Evolutionary conservation across 2,113 vertebrate species (phyloP), one percentile per base, ranked within the genome.

Genomic region (cat (Felis catus)): DNA sequence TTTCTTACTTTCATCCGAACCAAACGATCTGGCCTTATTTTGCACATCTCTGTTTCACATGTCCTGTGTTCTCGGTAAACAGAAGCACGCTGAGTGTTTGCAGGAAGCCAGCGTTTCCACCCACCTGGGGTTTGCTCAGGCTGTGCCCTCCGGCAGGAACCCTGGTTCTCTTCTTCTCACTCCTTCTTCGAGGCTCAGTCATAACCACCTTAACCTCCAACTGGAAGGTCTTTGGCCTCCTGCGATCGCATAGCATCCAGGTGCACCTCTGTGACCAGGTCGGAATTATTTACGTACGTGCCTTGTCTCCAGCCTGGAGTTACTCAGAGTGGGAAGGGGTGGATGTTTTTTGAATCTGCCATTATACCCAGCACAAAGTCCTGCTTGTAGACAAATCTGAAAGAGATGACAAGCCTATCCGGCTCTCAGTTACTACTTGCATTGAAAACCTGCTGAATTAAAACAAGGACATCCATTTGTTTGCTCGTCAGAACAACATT

Each of bases 371-470:
- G 71, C 18, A 4, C 8, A 4, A 13, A 29, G 85, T 48, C 83
- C 27, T 70, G 16, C 3, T 1, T 11, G 0, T 12, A 31, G 71
- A 18, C 63, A 41, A 15, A 74, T 45, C 25, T 36, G 36, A 89
- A 81, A 73, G 89, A 55, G 76, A 89, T 71, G 71, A 55, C 71
- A 73, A 14, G 48, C 65, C n/a, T 45, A 27, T 27, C 12, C 25
- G 33, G 6, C n/a, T 33, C 92, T 80, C 45, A 29, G 45, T 84
- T 94, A 91, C 83, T 45, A 23, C 92, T 68, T 73, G 70, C 91
- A 45, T 65, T 66, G 94, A 95, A 97, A 85, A 87, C 61, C 80
- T 45, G 33, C 61, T 39, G 45, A 83, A 92, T 93, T 91, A 83
- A 96, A 95, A 86, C 78, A 61, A 91, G 82, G 31, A 39, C 11